phyloP scores from a whole-genome alignment of 2,113 vertebrate species.

The Eurystomus gularis region DNA sequence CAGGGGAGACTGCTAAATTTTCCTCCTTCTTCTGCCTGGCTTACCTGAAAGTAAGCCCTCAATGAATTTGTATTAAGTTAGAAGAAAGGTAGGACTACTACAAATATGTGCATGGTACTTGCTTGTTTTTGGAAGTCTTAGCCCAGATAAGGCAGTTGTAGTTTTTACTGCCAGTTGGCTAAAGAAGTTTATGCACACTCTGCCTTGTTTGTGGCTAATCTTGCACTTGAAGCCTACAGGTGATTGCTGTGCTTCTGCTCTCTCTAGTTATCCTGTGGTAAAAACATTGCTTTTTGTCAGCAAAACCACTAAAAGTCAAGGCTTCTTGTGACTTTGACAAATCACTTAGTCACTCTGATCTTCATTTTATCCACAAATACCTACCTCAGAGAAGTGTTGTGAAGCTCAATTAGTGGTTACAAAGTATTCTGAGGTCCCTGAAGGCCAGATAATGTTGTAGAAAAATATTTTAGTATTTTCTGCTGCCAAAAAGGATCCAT shows the following conservation, averaged over 20 bases:
- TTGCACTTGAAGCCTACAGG: background rate
- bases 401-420: background rate
- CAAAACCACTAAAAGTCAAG: background rate
- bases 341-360: background rate
- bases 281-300: background rate
- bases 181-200: background rate
- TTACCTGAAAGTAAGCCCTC: background rate
- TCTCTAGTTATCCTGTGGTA: background rate
- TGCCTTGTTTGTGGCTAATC: accelerated
- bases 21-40: background rate
- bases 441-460: accelerated
- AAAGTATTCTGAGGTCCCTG: background rate
- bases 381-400: background rate
- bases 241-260: background rate
- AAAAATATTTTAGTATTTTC: background rate
- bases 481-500: background rate
- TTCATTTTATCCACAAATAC: background rate
- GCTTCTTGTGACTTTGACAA: background rate
- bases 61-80: background rate
- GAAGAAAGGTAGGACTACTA: background rate
- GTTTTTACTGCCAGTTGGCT: background rate
- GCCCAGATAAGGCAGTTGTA: background rate
- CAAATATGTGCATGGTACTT: background rate
- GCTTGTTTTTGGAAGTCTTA: background rate
- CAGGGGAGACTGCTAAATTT: background rate